Base-by-base conservation (phyloP, 2,888 invertebrate genomes). In the Sylvicola cinctus region DNA sequence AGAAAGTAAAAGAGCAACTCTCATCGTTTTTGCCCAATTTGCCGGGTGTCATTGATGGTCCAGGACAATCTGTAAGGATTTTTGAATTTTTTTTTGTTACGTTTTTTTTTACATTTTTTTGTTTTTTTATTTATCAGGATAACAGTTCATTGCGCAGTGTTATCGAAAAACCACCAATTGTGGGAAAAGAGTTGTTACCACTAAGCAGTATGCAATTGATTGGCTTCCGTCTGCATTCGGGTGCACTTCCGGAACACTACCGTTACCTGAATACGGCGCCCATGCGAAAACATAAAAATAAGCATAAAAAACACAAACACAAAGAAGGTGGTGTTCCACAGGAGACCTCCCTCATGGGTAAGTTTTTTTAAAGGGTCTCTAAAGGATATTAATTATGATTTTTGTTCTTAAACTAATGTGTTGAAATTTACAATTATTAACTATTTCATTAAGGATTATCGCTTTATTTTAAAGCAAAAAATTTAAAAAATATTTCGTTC, bases 21-120 rank as follows among this genome's bases (percentile, higher is more conserved):
- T 90, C 91, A 28, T 88, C 93, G 11, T 95, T 95, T 59, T 65
- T 95, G 41, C 93, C 93, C 14, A 87, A 85, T 55, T 65, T 95
- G 36, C 95, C 95, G 34, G 93, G 95, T 14, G 87, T 88, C 42
- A 78, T 93, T 43, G 95, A 95, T 61, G 80, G 84, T 17, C 90
- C 91, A 40, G 91, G 85, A 57, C 66, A 84, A 67, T 68, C 26
- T n/a, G 36, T 34, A 29, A 26, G 35, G 29, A 27, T 32, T 28
- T 30, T 29, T 11, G 8, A 30, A 31, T 2, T 29, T 32, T 12
- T 30, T 6, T 14, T 12, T 32, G 3, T 4, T 12, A 3, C 14
- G 15, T 2, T 20, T 34, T 25, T 11, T 38, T 35, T 16, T 12
- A 28, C 15, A 15, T 17, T 23, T 14, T 36, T 29, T 31, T 33